A percentile compares a stretch with the other conserved stretches of the same genome.
Conservation (phyloP, 2,888 invertebrate species). For the Patella caerulea region DNA sequence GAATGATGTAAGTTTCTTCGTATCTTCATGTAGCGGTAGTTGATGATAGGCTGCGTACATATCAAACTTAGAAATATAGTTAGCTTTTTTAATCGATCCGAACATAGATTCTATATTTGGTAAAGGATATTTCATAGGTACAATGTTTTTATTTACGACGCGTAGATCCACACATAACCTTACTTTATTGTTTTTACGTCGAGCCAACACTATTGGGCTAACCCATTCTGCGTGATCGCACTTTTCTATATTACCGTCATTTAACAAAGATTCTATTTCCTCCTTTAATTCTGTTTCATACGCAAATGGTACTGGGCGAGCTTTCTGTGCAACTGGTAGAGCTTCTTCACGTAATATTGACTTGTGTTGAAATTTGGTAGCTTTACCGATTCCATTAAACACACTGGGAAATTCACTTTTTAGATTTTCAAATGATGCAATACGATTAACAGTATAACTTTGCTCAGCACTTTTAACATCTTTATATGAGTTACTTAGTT, state of each 20-base stretch:
- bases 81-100: neutral
- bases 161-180: neutral
- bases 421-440: neutral
- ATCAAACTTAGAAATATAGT: neutral
- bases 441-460: neutral
- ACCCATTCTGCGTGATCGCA: neutral
- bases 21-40: neutral
- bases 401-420: neutral
- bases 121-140: slow-evolving; percentile 1
- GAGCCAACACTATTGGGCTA: neutral
- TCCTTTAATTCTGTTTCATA: neutral
- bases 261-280: neutral
- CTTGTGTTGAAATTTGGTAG: neutral
- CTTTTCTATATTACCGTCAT: neutral
- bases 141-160: neutral
- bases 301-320: neutral
- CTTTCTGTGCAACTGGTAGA: neutral
- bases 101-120: neutral
- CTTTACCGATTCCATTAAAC: neutral
- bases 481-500: no score
- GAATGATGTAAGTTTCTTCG: neutral
- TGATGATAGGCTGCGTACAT: neutral
- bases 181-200: neutral
- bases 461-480: no score
- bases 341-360: neutral